Evolutionary conservation across 2,888 invertebrate species (phyloP).

Genomic region (Lasiommata megera): DNA sequence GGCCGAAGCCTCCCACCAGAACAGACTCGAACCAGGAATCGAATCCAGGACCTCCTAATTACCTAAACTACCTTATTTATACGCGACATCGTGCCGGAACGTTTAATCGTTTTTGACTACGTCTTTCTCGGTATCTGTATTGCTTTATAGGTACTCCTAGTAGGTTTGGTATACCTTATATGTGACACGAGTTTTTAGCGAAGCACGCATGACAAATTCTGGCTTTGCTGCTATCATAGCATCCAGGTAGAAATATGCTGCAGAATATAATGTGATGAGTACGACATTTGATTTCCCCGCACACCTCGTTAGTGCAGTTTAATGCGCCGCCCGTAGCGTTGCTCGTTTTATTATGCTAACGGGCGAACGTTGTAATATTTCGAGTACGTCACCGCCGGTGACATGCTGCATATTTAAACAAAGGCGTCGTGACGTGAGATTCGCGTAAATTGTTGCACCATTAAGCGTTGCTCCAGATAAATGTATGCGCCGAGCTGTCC

Average conservation of each 20-base stretch:
- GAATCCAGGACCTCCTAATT: too few relatives aligned
- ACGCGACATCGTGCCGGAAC: too few relatives aligned
- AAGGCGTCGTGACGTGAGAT: conserved; percentile 51
- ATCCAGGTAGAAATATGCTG: conserved; percentile 17
- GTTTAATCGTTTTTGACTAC: too few relatives aligned
- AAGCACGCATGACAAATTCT: too few relatives aligned
- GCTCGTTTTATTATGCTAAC: conserved; percentile 69
- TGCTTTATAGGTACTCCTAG: too few relatives aligned
- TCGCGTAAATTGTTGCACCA: conserved; percentile 56
- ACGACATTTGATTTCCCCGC: conserved; percentile 45
- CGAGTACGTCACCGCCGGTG: conserved; percentile 68
- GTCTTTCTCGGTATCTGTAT: too few relatives aligned
- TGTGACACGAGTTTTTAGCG: too few relatives aligned
- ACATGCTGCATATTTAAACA: conserved; percentile 71
- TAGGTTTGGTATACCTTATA: too few relatives aligned
- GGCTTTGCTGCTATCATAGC: not conserved
- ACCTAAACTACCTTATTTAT: too few relatives aligned
- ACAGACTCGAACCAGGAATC: too few relatives aligned
- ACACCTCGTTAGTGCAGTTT: conserved; percentile 50
- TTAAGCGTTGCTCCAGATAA: conserved; percentile 52
- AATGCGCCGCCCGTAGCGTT: conserved; percentile 65
- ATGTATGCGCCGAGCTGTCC: conserved; percentile 21
- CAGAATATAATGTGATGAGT: conserved; percentile 38
- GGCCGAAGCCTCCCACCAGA: too few relatives aligned
- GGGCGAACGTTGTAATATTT: conserved; percentile 71